These are phyloP conservation scores for Platorchestia sp. DNA, from an alignment of 1,140 invertebrate species.

Conservation along the genomic window DNA sequence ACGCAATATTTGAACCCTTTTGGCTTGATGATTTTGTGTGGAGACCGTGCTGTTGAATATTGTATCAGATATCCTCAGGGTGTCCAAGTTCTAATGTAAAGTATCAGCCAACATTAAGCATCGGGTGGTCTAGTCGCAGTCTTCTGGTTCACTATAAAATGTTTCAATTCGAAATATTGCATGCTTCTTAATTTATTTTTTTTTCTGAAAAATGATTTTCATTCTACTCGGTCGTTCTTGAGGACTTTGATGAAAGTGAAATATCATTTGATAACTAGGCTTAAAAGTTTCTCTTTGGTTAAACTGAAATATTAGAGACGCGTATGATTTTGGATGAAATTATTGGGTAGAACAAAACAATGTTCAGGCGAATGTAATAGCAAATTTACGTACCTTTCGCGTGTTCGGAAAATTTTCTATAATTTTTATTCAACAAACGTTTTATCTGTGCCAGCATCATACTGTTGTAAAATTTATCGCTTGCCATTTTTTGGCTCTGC, in stretches of 20 bases:
- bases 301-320: no score
- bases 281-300: no score
- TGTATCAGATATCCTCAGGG: background rate
- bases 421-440: background rate
- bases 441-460: no score
- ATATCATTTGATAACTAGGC: no score
- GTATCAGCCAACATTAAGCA: background rate
- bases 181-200: background rate
- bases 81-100: background rate
- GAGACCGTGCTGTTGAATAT: background rate
- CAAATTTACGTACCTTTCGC: background rate
- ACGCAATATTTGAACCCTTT: background rate
- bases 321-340: no score
- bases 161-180: background rate
- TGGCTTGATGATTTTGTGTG: background rate
- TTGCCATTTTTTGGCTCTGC: background rate
- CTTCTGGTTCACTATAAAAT: background rate
- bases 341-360: background rate
- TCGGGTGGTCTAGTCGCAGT: background rate
- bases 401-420: background rate
- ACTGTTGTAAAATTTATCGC: background rate
- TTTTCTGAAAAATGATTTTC: background rate
- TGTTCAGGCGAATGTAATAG: background rate
- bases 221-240: no score
- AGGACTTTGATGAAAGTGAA: no score